phyloP scores from a whole-genome alignment of 2,888 invertebrate genomes.

The Eupithecia tripunctaria region DNA sequence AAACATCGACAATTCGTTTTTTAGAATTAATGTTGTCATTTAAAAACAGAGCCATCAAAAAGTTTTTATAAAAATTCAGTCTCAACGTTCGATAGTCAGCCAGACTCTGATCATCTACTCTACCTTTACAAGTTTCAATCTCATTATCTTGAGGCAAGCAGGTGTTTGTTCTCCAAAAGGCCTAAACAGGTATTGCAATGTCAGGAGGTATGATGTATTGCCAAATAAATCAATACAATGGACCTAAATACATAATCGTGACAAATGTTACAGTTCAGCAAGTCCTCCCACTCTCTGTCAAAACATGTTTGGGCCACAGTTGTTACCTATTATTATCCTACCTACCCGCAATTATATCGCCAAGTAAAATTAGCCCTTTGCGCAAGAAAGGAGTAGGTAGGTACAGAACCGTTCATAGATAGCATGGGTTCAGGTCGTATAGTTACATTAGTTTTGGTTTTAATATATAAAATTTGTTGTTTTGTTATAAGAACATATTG shows the following conservation, averaged over 20 bases:
- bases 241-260: slow-evolving; percentile 71
- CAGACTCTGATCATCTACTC: neutral
- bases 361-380: neutral
- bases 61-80: too few species aligned
- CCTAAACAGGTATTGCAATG: slow-evolving; percentile 40
- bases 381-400: neutral
- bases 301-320: slow-evolving; percentile 33
- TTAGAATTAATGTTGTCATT: too few species aligned
- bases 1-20: too few species aligned
- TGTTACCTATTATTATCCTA: neutral
- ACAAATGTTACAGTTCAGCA: slow-evolving; percentile 65
- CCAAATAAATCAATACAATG: slow-evolving; percentile 63
- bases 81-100: neutral
- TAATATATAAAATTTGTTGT: too few species aligned
- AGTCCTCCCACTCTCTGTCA: slow-evolving; percentile 60
- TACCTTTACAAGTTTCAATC: neutral
- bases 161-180: slow-evolving; percentile 27
- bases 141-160: slow-evolving; percentile 26
- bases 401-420: neutral
- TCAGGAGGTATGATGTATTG: slow-evolving; percentile 44
- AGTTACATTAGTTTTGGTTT: too few species aligned
- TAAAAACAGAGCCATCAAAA: too few species aligned
- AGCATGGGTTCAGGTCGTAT: neutral
- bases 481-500: too few species aligned
- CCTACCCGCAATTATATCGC: neutral